Base-by-base conservation (phyloP, 2,797 vertebrate genomes). In the Rhodeus uyekii region DNA sequence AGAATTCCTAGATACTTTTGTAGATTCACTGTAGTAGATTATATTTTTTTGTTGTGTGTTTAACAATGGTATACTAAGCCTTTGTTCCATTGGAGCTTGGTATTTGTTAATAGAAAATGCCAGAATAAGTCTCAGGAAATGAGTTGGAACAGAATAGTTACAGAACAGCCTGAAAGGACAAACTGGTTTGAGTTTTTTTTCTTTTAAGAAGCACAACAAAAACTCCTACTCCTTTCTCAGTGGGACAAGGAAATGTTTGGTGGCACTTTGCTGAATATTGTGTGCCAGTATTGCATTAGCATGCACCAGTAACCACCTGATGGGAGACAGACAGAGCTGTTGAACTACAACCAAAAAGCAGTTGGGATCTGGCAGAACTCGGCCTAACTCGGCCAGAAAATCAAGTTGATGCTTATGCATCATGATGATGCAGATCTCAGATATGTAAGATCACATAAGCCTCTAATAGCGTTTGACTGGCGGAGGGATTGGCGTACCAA, bases 61-160 rank as follows among this genome's bases (percentile, higher is more conserved):
- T 68, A 61, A 44, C 38, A 8, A 24, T 68, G 39, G 34, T 67
- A 36, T 61, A 14, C 64, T 61, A 58, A 65, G 9, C n/a, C 27
- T 22, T 46, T 10, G 8, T 14, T 88, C 12, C 22, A 83, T 80
- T 65, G 77, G 80, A 86, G 80, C 77, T 60, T 86, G 67, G 34
- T 64, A 60, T 32, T 69, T 87, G 67, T 90, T 87, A 85, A 82
- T n/a, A 85, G 44, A n/a, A 44, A 53, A 46, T 65, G 55, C 53
- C 27, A 27, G 58, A 77, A 84, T 61, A 78, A 61, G 38, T 61
- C 27, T 76, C 38, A 44, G 65, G 78, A 83, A 73, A 58, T 72
- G 46, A 55, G 10, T 53, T 81, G 58, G 55, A 64, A 39, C 48
- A n/a, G n/a, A n/a, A n/a, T n/a, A n/a, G n/a, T n/a, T n/a, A n/a